These are phyloP conservation scores for Habropoda laboriosa DNA, from an alignment of 1,140 invertebrate species.

Conservation along the genomic window DNA sequence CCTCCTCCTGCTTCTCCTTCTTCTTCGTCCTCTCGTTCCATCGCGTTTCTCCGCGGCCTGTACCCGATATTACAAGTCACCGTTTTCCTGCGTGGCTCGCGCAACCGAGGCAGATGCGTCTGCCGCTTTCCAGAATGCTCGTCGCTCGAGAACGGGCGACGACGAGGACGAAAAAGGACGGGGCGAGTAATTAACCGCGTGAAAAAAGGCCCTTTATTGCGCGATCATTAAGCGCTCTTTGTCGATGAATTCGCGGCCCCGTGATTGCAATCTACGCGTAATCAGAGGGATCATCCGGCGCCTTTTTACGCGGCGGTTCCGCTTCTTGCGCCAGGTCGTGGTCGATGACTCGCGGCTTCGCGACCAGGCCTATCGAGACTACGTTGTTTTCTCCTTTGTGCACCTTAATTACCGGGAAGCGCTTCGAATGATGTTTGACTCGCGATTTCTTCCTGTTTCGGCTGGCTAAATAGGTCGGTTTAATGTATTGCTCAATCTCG, in stretches of 20 bases:
- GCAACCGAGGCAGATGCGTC: constrained; percentile 54
- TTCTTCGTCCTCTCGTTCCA: not conserved
- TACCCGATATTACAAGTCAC: constrained; percentile 38
- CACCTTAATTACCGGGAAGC: constrained; percentile 18
- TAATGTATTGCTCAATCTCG: not conserved
- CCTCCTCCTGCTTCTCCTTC: not conserved
- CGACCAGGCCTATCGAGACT: no score
- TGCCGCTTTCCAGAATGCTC: constrained; percentile 53
- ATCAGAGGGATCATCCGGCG: constrained; percentile 42
- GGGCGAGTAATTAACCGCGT: constrained; percentile 44
- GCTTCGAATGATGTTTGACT: constrained; percentile 11
- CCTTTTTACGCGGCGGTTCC: constrained; percentile 28
- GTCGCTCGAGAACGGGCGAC: not conserved
- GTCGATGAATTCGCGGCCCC: constrained; percentile 35
- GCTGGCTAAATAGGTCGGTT: not conserved
- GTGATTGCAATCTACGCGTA: constrained; percentile 40
- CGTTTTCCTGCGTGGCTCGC: constrained; percentile 17
- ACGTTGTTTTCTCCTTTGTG: constrained; percentile 15
- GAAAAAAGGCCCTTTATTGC: constrained; percentile 31
- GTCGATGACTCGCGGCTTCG: constrained; percentile 40
- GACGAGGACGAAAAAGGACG: constrained; percentile 8
- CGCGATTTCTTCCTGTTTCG: constrained; percentile 6
- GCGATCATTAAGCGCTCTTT: constrained; percentile 52
- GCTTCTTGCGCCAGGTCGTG: constrained; percentile 46
- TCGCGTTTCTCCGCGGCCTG: not conserved